These are phyloP conservation scores for Pica pica DNA, from an alignment of 2,113 vertebrate genomes.

Conservation along the genomic window DNA sequence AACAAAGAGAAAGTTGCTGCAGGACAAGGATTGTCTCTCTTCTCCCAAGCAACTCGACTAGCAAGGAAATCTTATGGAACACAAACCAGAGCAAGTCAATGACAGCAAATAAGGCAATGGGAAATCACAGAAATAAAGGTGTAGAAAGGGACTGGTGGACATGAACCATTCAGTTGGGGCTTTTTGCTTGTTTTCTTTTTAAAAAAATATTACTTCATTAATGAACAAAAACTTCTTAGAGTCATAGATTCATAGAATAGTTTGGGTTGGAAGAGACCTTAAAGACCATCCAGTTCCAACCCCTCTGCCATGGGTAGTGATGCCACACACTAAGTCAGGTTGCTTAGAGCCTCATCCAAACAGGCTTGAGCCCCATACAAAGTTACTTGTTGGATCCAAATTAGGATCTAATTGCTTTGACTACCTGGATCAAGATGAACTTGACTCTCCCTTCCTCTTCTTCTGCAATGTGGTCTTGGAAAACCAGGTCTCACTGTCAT, in stretches of 20 bases:
- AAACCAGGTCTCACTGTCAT: fast-evolving
- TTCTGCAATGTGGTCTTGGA: neutral
- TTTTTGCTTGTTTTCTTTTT: neutral
- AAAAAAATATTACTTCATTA: neutral
- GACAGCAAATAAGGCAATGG: neutral
- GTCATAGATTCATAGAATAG: neutral
- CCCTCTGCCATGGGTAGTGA: neutral
- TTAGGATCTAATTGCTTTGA: neutral
- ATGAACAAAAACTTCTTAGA: neutral
- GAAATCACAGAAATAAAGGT: neutral
- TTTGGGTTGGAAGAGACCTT: neutral
- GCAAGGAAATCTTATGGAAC: neutral
- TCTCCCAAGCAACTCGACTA: neutral
- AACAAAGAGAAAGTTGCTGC: neutral
- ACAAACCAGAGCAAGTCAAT: neutral
- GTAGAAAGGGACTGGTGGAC: neutral
- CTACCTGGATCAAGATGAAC: neutral
- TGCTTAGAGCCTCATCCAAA: neutral
- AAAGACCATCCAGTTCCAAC: neutral
- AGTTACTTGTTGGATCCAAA: neutral
- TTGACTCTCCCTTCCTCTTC: neutral
- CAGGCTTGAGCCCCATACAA: neutral
- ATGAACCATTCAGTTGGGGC: neutral
- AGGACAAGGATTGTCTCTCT: neutral
- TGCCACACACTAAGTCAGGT: neutral